These are phyloP conservation scores for Catocala sponsa DNA, from an alignment of 2,888 invertebrate species.

Conservation along the genomic window DNA sequence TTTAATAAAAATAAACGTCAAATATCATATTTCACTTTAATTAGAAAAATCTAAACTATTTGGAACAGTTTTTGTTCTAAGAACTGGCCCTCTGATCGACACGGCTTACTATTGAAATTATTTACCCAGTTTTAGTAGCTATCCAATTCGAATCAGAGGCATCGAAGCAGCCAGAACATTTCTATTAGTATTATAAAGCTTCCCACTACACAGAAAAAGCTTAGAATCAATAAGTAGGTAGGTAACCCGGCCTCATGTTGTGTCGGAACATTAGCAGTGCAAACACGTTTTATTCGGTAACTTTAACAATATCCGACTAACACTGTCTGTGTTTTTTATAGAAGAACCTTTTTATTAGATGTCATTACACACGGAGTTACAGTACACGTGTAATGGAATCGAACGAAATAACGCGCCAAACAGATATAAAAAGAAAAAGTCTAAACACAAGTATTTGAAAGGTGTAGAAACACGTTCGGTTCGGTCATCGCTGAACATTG, in stretches of 20 bases:
- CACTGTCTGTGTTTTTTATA: slow-evolving; percentile 2
- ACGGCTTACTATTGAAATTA: too few species aligned
- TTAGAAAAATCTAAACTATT: too few species aligned
- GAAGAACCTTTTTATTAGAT: slow-evolving; percentile 7
- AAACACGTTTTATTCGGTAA: slow-evolving; percentile 6
- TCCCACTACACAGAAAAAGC: too few species aligned
- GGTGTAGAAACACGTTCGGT: slow-evolving; percentile 14
- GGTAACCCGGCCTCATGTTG: neutral
- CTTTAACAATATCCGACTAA: slow-evolving; percentile 4
- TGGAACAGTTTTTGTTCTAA: too few species aligned
- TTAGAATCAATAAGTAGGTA: too few species aligned
- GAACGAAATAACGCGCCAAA: neutral
- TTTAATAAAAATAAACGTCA: too few species aligned
- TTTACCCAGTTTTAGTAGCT: too few species aligned
- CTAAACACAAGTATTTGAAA: neutral
- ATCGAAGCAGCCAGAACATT: too few species aligned
- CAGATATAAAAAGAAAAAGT: neutral
- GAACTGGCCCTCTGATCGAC: too few species aligned
- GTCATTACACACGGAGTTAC: neutral
- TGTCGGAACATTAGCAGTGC: neutral
- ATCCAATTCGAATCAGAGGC: too few species aligned
- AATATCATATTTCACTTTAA: too few species aligned
- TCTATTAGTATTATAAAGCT: too few species aligned
- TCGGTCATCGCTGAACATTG: slow-evolving; percentile 10
- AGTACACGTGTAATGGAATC: neutral